Conservation (phyloP, 2,797 vertebrate species). For the Harpagifer antarcticus region DNA sequence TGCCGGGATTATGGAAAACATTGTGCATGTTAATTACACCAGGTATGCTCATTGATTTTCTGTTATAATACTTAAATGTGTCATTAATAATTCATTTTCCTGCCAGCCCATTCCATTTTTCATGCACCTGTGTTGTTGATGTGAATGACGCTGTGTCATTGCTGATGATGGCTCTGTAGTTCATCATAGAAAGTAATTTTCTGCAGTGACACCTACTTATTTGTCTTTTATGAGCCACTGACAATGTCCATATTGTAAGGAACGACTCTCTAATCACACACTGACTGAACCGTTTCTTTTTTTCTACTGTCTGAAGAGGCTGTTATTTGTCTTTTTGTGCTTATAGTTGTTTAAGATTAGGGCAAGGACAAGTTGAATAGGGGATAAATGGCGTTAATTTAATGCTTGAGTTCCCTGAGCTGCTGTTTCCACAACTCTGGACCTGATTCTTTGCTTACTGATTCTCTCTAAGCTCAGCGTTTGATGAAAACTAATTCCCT, state of each 20-base stretch:
- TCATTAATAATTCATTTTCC: conserved; percentile 91
- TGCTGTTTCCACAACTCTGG: conserved; percentile 7
- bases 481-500: conserved; percentile 46
- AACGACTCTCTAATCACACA: conserved; percentile 23
- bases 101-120: conserved; percentile 84
- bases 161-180: conserved; percentile 67
- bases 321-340: conserved; percentile 17
- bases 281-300: conserved; percentile 38
- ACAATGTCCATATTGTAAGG: conserved; percentile 68
- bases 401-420: neutral
- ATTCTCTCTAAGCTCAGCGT: conserved; percentile 21
- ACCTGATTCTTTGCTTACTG: neutral
- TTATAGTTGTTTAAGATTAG: neutral
- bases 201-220: conserved; percentile 77
- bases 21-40: conserved; percentile 89
- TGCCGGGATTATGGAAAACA: conserved; percentile 86
- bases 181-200: conserved; percentile 78
- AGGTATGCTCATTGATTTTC: conserved; percentile 90
- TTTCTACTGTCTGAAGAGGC: no score
- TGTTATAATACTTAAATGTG: conserved; percentile 90
- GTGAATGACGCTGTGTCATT: conserved; percentile 80
- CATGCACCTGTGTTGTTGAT: conserved; percentile 87
- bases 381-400: conserved; percentile 12
- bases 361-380: neutral
- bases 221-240: conserved; percentile 76